phyloP scores from a whole-genome alignment of 2,113 vertebrate genomes.

The Pygathrix nemaeus region DNA sequence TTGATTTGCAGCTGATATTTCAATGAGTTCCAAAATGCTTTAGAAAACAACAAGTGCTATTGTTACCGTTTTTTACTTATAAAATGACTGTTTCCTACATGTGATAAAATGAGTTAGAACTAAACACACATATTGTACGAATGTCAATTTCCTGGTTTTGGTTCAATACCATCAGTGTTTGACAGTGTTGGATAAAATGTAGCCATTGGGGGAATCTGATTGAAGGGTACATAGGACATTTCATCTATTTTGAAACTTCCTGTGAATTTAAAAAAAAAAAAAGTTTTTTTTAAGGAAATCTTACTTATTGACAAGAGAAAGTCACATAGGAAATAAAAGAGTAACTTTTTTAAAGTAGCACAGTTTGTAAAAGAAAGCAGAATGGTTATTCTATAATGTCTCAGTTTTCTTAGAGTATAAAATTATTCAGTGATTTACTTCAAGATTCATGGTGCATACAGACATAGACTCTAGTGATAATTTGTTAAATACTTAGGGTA shows the following conservation, averaged over 20 bases:
- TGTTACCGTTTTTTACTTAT: neutral
- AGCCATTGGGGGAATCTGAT: too few species aligned
- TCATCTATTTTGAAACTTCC: too few species aligned
- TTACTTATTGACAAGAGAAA: neutral
- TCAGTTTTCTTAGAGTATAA: neutral
- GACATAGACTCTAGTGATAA: neutral
- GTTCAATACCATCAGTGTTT: too few species aligned
- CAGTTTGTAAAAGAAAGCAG: conserved; percentile 16
- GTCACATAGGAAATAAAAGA: neutral
- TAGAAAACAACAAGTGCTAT: neutral
- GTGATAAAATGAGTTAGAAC: too few species aligned
- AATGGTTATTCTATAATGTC: neutral
- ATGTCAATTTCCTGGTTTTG: too few species aligned
- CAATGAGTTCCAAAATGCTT: neutral
- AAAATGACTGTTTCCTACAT: neutral
- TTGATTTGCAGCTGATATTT: conserved; percentile 1
- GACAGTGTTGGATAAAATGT: too few species aligned
- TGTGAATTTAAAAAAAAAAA: too few species aligned
- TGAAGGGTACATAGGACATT: too few species aligned
- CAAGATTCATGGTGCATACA: neutral
- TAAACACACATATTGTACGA: too few species aligned
- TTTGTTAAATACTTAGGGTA: neutral
- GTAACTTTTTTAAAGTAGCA: neutral
- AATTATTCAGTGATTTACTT: neutral
- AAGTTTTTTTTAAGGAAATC: neutral